Percentiles rank a stretch among this genome's conserved stretches.
phyloP scores from a whole-genome alignment of 2,797 vertebrate genomes.

The Paedocypris micromegethes region DNA sequence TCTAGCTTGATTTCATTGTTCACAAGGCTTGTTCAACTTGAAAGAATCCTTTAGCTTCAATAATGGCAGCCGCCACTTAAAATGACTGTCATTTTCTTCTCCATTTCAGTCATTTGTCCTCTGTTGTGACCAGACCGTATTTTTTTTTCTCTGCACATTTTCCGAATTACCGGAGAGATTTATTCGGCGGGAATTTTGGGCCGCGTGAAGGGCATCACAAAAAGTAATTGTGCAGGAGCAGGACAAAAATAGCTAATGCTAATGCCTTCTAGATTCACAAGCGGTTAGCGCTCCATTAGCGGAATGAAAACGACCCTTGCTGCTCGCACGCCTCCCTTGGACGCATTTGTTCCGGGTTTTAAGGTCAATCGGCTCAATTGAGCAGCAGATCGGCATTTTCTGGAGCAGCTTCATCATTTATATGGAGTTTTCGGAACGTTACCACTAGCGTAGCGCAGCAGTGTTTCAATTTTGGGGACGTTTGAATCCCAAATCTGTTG shows the following conservation, averaged over 20 bases:
- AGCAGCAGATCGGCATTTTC: background rate
- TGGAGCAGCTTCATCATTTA: background rate
- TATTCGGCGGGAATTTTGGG: conserved; percentile 7
- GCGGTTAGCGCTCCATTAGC: conserved; percentile 27
- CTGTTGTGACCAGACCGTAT: background rate
- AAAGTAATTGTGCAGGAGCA: conserved; percentile 32
- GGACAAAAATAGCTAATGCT: conserved; percentile 35
- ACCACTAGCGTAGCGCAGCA: background rate
- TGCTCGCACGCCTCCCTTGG: conserved; percentile 9
- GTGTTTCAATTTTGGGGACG: too few species aligned
- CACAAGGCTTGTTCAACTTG: too few species aligned
- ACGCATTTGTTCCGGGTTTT: background rate
- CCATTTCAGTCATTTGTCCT: background rate
- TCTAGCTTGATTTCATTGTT: too few species aligned
- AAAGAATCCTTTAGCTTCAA: too few species aligned
- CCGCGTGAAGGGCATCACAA: conserved; percentile 20
- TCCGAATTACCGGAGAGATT: conserved; percentile 9
- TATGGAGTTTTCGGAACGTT: background rate
- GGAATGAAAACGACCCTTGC: conserved; percentile 31
- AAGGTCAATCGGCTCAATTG: conserved; percentile 9
- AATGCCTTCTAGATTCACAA: conserved; percentile 18
- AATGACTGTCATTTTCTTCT: too few species aligned
- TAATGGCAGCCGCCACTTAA: too few species aligned
- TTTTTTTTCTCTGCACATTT: background rate
- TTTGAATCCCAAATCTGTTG: too few species aligned